These are phyloP conservation scores for Florisuga fusca DNA, from an alignment of 2,797 vertebrate species.

Conservation along the genomic window DNA sequence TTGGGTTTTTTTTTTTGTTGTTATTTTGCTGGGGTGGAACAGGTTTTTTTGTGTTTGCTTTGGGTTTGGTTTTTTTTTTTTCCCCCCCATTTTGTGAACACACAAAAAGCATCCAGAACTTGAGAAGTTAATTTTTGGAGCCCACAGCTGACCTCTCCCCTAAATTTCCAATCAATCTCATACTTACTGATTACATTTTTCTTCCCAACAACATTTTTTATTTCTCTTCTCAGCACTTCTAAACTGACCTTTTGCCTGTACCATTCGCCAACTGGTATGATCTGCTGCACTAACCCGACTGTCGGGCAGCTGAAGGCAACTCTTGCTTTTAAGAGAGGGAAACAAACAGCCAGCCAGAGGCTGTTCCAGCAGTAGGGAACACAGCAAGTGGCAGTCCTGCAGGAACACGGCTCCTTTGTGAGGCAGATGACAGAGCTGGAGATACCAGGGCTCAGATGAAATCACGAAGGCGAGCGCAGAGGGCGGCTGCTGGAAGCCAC, in stretches of 20 bases:
- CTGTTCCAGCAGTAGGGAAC: neutral
- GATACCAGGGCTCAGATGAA: slow-evolving; percentile 8
- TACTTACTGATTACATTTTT: neutral
- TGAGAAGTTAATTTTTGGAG: neutral
- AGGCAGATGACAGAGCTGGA: neutral
- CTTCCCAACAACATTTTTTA: neutral
- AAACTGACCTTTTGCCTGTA: neutral
- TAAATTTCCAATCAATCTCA: neutral
- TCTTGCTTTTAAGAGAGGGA: neutral
- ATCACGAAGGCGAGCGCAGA: neutral
- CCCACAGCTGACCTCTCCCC: neutral
- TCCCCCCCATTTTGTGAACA: neutral
- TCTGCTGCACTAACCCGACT: neutral
- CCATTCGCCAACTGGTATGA: neutral
- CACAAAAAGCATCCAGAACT: neutral
- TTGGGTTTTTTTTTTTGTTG: neutral
- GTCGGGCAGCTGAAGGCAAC: neutral
- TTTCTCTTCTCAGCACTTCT: neutral
- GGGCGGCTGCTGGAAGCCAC: neutral
- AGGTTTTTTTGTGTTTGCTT: neutral
- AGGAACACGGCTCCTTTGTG: slow-evolving; percentile 25
- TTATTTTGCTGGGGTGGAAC: neutral
- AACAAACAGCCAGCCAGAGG: neutral
- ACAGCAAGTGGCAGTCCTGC: neutral
- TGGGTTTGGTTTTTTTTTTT: fast-evolving